Base-by-base conservation (phyloP, 2,113 vertebrate species). In the Ciconia boyciana region DNA sequence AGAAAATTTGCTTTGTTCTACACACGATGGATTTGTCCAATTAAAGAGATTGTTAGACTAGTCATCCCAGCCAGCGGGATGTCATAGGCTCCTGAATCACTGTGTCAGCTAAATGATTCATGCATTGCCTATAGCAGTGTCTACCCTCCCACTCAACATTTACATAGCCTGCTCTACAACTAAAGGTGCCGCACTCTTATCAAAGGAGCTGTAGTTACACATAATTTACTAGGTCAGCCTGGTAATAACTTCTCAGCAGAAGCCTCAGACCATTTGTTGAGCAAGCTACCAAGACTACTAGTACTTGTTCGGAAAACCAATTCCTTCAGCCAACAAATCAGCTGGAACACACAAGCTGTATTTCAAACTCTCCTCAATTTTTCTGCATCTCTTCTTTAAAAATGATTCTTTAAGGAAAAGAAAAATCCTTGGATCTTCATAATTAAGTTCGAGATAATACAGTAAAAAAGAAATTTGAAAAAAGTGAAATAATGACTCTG, bases 131-230 rank as follows among this genome's bases (percentile, higher is more conserved):
- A 41, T 1, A 81, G 79, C 28, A 65, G 21, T 2, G 11, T 46
- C 84, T 87, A 19, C 39, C 25, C 71, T 79, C 87, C 66, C 68
- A 87, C 55, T 60, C 65, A 28, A 25, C 54, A 83, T 74, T 78
- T 93, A 81, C 80, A 94, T 70, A 91, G 65, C 87, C 83, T 66
- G 90, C 54, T 95, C 84, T 66, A 84, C 92, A 91, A 81, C 51
- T 77, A 69, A n/a, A 81, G 69, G 60, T 91, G 77, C 60, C 6
- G 5, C 66, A 51, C 16, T n/a, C n/a, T 75, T 71, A 89, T 48
- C 48, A 22, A 25, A 72, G 87, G 22, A 84, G 31, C n/a, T 75
- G 51, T 29, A 81, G 39, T 71, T 75, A 62, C 31, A 51, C 29
- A 17, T 19, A 31, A 79, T 51, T 84, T 57, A 77, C 62, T 29